phyloP scores from a whole-genome alignment of 1,140 invertebrate genomes.

The Tetragonula clypearis region DNA sequence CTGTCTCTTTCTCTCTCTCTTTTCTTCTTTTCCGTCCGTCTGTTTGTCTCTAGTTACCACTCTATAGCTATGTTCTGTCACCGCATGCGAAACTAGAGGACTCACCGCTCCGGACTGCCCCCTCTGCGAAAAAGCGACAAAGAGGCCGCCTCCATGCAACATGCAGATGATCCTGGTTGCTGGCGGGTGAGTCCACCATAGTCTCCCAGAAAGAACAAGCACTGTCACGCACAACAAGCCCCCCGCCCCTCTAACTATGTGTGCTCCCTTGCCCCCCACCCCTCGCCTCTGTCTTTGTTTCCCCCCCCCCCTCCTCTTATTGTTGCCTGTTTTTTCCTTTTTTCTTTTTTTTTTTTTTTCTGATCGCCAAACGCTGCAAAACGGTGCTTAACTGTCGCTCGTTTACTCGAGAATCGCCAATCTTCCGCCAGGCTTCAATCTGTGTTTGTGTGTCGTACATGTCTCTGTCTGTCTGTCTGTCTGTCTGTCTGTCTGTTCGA shows the following conservation, averaged over 20 bases:
- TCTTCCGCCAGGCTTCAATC: conserved; percentile 17
- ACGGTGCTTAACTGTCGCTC: background rate
- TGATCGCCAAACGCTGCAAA: too few relatives aligned
- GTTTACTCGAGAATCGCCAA: background rate
- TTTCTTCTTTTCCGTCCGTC: conserved; percentile 52
- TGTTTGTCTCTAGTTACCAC: conserved; percentile 64
- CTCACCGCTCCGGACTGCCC: conserved; percentile 67
- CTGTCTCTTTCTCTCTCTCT: background rate
- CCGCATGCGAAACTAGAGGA: conserved; percentile 71
- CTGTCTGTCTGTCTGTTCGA: background rate
- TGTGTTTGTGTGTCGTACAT: conserved; percentile 1
- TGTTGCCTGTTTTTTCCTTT: background rate
- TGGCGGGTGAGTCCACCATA: conserved; percentile 81
- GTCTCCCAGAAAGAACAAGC: conserved; percentile 51
- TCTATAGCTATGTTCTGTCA: conserved; percentile 70
- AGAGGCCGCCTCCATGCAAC: conserved; percentile 81
- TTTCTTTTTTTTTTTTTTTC: too few relatives aligned
- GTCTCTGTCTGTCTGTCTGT: conserved; percentile 12
- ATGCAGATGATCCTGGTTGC: conserved; percentile 82
- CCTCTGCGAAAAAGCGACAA: conserved; percentile 73
- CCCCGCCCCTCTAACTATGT: background rate
- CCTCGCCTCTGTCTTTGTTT: background rate
- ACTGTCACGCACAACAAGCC: conserved; percentile 27
- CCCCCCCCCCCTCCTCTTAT: background rate
- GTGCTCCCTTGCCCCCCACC: background rate